Percentiles rank a stretch among this genome's conserved stretches.
Conservation (phyloP, 2,113 vertebrate species). For the Struthio camelus region DNA sequence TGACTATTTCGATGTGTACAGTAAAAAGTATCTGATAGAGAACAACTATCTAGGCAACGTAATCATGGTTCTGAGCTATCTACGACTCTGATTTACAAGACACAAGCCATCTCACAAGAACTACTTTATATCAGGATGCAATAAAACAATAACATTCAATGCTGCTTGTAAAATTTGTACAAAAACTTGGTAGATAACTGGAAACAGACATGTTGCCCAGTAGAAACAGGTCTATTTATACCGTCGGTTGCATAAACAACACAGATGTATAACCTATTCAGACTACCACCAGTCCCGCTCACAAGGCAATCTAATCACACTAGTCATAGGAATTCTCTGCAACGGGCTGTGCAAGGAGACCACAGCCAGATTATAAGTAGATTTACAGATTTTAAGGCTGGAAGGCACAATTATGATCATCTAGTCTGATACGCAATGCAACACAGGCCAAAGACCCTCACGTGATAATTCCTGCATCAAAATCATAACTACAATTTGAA, state of each 20-base stretch:
- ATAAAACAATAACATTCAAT: constrained; percentile 22
- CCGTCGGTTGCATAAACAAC: neutral
- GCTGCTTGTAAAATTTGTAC: constrained; percentile 11
- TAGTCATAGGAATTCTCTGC: neutral
- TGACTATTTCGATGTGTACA: neutral
- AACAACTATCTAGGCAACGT: neutral
- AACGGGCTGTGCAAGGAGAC: neutral
- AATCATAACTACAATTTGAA: neutral
- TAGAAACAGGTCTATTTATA: neutral
- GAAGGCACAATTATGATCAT: neutral
- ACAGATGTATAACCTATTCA: neutral
- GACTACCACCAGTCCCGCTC: neutral
- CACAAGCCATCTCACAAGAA: neutral
- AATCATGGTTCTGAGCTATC: constrained; percentile 17
- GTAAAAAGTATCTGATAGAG: neutral
- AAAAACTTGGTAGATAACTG: neutral
- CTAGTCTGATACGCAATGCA: neutral
- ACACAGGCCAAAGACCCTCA: neutral
- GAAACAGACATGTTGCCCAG: constrained; percentile 27
- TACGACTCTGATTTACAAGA: constrained; percentile 11
- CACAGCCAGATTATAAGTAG: neutral
- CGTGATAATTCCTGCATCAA: neutral
- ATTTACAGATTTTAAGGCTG: constrained; percentile 9
- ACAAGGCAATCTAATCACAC: neutral
- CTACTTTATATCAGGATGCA: neutral